phyloP scores from a whole-genome alignment of 2,797 vertebrate species.

The Ambastaia sidthimunki region DNA sequence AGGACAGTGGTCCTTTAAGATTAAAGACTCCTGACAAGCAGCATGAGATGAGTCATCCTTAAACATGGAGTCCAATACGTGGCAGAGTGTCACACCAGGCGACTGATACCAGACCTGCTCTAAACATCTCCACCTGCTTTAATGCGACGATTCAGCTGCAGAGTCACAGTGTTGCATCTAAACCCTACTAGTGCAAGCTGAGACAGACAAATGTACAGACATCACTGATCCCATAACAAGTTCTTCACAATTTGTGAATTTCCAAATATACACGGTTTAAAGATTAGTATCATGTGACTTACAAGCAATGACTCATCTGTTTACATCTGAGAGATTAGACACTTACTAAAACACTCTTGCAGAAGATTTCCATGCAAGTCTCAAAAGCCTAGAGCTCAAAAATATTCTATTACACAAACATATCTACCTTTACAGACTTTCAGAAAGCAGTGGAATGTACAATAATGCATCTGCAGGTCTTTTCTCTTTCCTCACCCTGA shows the following conservation, averaged over 20 bases:
- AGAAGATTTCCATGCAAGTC: not conserved
- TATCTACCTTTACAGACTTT: no score
- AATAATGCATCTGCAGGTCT: not conserved
- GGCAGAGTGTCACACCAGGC: conserved; percentile 50
- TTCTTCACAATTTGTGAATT: not conserved
- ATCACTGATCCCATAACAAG: not conserved
- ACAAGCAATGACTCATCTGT: conserved; percentile 11
- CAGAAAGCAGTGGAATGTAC: not conserved
- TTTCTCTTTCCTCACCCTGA: not conserved
- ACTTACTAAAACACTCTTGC: not conserved
- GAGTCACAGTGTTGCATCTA: conserved; percentile 46
- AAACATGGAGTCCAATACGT: conserved; percentile 45
- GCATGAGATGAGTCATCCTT: conserved; percentile 28
- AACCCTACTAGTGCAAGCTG: not conserved
- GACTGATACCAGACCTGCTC: conserved; percentile 51
- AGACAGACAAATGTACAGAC: not conserved
- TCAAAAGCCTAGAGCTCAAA: not conserved
- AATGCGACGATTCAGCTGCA: conserved; percentile 4
- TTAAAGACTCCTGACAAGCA: conserved; percentile 45
- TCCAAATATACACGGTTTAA: conserved; percentile 1
- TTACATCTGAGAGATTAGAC: not conserved
- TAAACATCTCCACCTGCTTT: conserved; percentile 44
- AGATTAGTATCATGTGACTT: not conserved
- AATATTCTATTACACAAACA: no score
- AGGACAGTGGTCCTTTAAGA: conserved; percentile 45